Evolutionary conservation across 1,140 invertebrate genomes (phyloP).

Genomic region (Bombus fervidus): DNA sequence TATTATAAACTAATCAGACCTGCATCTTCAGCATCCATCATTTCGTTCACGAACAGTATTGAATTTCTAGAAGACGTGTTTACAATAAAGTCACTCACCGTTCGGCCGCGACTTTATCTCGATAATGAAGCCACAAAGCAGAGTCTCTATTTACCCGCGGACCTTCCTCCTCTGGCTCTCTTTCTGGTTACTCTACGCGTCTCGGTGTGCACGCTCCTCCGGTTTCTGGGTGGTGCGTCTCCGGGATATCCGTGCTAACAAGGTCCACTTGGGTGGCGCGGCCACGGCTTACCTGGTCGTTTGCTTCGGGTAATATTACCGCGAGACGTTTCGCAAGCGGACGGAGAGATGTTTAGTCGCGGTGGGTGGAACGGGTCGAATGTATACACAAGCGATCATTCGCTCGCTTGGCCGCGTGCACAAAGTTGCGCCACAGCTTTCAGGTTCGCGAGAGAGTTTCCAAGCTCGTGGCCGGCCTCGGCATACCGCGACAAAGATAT

Average conservation of each 20-base stretch:
- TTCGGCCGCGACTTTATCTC: constrained; percentile 41
- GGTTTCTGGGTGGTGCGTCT: constrained; percentile 75
- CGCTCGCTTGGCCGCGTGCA: not conserved
- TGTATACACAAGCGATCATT: constrained; percentile 5
- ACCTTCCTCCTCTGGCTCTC: not conserved
- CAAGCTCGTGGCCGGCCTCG: constrained; percentile 9
- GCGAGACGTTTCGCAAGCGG: constrained; percentile 64
- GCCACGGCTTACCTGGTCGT: constrained; percentile 63
- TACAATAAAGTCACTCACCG: constrained; percentile 25
- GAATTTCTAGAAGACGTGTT: not conserved
- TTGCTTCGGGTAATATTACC: constrained; percentile 73
- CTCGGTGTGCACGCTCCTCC: constrained; percentile 61
- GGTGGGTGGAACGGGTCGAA: constrained; percentile 58
- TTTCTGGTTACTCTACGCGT: constrained; percentile 47
- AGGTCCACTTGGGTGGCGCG: constrained; percentile 79
- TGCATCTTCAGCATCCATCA: not conserved
- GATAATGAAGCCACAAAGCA: constrained; percentile 71
- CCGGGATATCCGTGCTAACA: constrained; percentile 73
- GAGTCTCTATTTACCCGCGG: constrained; percentile 60
- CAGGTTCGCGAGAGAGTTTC: not conserved
- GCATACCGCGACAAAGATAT: constrained; percentile 61
- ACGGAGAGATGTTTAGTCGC: constrained; percentile 64
- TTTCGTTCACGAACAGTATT: not conserved
- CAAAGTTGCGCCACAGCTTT: constrained; percentile 51
- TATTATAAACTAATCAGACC: not conserved